Base-by-base conservation (phyloP, 1,140 invertebrate genomes). In the Aphelenchoides avenae region DNA sequence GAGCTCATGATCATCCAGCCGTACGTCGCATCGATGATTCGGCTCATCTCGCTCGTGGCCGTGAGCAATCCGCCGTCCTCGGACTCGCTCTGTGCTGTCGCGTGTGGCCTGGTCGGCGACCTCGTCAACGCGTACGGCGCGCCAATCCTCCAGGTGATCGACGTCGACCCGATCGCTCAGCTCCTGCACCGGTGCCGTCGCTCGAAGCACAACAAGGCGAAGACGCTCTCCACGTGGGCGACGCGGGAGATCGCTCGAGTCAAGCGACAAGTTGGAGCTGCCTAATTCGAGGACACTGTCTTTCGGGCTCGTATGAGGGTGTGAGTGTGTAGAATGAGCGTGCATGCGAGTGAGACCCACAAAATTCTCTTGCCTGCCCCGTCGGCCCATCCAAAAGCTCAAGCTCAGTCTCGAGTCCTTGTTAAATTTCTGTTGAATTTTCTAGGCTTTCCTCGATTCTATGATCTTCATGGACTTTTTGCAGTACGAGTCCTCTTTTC, bases 211-310 rank as follows among this genome's bases (percentile, higher is more conserved):
- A 64, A 55, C 57, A 65, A 65, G 46, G 52, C 65, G n/a, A 65
- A 65, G 36, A 26, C 66, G 30, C 43, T 65, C 20, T 37, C 63
- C 26, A 65, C 3, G 5, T 65, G 64, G 64, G 64, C 69, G 48
- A 37, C 22, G 18, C 18, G 59, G 31, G 58, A 61, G 24, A 36
- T 63, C 31, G 39, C 57, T 37, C 57, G 58, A 26, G 57, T 62
- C 22, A 60, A 49, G n/a, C 58, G 57, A 31, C 57, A 58, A 46
- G 58, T 44, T 11, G 52, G 52, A n/a, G n/a, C n/a, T n/a, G n/a
- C n/a, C n/a, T n/a, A n/a, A n/a, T n/a, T n/a, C n/a, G n/a, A n/a
- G n/a, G n/a, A n/a, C n/a, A n/a, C n/a, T n/a, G n/a, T n/a, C n/a
- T n/a, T n/a, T n/a, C n/a, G n/a, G n/a, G n/a, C n/a, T n/a, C n/a